phyloP scores from a whole-genome alignment of 2,888 invertebrate species.

The Cheilosia impressa region DNA sequence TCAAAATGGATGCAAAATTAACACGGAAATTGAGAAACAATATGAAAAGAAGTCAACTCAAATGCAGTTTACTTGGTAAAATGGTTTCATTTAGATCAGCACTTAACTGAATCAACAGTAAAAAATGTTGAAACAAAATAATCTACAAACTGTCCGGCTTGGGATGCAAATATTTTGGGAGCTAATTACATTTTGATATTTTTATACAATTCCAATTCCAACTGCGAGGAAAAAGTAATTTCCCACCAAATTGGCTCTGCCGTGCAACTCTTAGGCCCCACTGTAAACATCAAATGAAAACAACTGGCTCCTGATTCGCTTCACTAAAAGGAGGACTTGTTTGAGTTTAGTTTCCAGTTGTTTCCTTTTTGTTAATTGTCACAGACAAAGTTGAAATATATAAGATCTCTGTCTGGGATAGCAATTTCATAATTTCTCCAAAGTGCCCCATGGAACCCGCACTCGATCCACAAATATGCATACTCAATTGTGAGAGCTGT shows the following conservation, averaged over 20 bases:
- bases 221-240: neutral
- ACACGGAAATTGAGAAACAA: no score
- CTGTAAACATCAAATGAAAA: neutral
- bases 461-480: neutral
- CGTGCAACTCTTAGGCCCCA: neutral
- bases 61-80: no score
- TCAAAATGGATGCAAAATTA: no score
- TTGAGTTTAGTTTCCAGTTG: slow-evolving; percentile 11
- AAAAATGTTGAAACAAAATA: no score
- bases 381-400: slow-evolving; percentile 6
- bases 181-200: no score
- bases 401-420: slow-evolving; percentile 24
- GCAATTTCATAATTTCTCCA: slow-evolving; percentile 67
- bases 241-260: neutral
- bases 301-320: neutral
- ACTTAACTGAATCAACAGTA: no score
- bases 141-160: no score
- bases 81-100: no score
- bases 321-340: slow-evolving; percentile 23
- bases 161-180: no score
- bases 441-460: slow-evolving; percentile 23
- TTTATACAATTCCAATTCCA: no score
- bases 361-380: slow-evolving; percentile 15
- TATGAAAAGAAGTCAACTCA: no score
- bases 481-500: slow-evolving; percentile 30